A percentile compares a stretch with the other conserved stretches of the same genome.
These are phyloP conservation scores for Anastrepha obliqua DNA, from an alignment of 1,140 invertebrate genomes.

Conservation along the genomic window DNA sequence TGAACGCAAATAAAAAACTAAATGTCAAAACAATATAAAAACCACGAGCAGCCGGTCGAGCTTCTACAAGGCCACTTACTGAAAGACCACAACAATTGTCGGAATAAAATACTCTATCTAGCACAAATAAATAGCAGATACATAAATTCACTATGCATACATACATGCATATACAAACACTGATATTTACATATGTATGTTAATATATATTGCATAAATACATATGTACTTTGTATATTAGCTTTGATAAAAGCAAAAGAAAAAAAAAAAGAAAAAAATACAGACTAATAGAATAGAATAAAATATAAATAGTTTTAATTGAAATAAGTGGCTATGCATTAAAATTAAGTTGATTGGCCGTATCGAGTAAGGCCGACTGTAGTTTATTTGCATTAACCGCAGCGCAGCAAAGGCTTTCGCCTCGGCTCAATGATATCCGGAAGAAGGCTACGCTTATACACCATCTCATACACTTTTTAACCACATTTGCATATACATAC, in stretches of 20 bases:
- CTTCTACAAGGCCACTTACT: constrained; percentile 3
- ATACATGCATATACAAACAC: not conserved
- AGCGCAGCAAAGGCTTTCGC: not conserved
- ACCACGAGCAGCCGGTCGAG: not conserved
- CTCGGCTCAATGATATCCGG: not conserved
- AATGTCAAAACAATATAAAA: constrained; percentile 7
- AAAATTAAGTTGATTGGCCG: no score
- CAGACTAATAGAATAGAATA: no score
- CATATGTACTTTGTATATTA: not conserved
- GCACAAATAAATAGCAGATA: not conserved
- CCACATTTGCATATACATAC: not conserved
- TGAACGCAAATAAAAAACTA: not conserved
- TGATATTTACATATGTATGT: not conserved
- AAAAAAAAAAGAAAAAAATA: no score
- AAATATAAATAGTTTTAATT: no score
- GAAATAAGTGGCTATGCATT: no score
- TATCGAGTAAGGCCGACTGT: no score
- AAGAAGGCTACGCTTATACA: not conserved
- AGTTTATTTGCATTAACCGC: not conserved
- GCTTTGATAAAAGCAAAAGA: not conserved
- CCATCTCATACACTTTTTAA: not conserved
- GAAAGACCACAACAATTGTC: not conserved
- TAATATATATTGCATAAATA: not conserved
- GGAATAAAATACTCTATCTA: not conserved
- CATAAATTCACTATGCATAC: not conserved